Evolutionary conservation across 2,888 invertebrate genomes (phyloP).

Genomic region (Criorhina ranunculi): DNA sequence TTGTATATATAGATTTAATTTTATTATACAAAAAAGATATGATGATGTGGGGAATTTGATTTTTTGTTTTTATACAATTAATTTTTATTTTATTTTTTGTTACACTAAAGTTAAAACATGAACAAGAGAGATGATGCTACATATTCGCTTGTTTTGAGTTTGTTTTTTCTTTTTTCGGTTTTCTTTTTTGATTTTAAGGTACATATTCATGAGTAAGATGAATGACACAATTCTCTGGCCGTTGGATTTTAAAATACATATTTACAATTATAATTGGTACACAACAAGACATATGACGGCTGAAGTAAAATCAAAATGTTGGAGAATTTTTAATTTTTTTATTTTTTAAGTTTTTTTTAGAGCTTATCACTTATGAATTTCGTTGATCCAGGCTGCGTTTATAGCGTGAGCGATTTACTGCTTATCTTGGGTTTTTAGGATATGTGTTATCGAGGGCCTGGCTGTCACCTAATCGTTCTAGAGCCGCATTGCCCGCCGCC

Average conservation of each 20-base stretch:
- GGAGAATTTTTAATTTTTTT: conserved; percentile 15
- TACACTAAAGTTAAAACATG: conserved; percentile 36
- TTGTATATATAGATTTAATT: conserved; percentile 61
- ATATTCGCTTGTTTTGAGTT: conserved; percentile 36
- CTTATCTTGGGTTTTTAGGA: conserved; percentile 65
- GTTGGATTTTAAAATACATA: conserved; percentile 67
- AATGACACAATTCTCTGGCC: conserved; percentile 71
- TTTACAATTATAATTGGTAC: conserved; percentile 67
- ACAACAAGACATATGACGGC: conserved; percentile 34
- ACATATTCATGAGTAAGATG: conserved; percentile 71
- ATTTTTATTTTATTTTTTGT: conserved; percentile 51
- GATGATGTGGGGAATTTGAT: conserved; percentile 74
- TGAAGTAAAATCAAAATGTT: conserved; percentile 6
- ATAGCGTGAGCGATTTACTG: conserved; percentile 72
- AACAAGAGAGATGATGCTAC: conserved; percentile 41
- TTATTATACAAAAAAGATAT: conserved; percentile 78
- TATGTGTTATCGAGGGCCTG: conserved; percentile 65
- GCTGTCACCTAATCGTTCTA: conserved; percentile 56
- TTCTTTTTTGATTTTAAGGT: conserved; percentile 69
- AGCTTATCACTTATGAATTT: conserved; percentile 83
- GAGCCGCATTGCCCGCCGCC: conserved; percentile 53
- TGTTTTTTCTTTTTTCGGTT: conserved; percentile 59
- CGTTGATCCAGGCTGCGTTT: conserved; percentile 83
- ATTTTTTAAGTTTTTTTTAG: conserved; percentile 28
- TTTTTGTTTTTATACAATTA: conserved; percentile 54